Base-by-base conservation (phyloP, 2,113 vertebrate genomes). In the Bagarius yarrelli region DNA sequence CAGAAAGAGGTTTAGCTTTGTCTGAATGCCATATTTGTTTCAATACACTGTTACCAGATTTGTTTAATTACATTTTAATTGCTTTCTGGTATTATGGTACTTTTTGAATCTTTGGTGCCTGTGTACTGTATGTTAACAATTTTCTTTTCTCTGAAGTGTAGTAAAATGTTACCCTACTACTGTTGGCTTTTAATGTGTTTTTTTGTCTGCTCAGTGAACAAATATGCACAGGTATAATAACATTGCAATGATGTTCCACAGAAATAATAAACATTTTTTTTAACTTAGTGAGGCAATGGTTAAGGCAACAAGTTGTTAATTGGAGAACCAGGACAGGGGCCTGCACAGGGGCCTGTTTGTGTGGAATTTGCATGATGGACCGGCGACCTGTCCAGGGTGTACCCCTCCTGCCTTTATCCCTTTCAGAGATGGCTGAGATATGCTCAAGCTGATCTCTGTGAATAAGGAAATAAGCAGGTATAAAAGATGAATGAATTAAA, bases 251-350 rank as follows among this genome's bases (percentile, higher is more conserved):
- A 50, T 9, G 5, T 47, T 47, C 44, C 44, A 47, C 9, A 40
- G 3, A 40, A 40, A 40, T 40, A 40, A 34, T 57, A 79, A 80
- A 80, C 25, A 47, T 72, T 60, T 79, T 55, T n/a, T n/a, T n/a
- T n/a, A n/a, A n/a, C n/a, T n/a, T n/a, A n/a, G n/a, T n/a, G n/a
- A n/a, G n/a, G n/a, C n/a, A n/a, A n/a, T n/a, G n/a, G n/a, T n/a
- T n/a, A n/a, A n/a, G n/a, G n/a, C n/a, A n/a, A n/a, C n/a, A n/a
- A n/a, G n/a, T n/a, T n/a, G n/a, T n/a, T n/a, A n/a, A n/a, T n/a
- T n/a, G n/a, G n/a, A n/a, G n/a, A n/a, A n/a, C n/a, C n/a, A n/a
- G n/a, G n/a, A n/a, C n/a, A n/a, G n/a, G n/a, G n/a, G n/a, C n/a
- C n/a, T n/a, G n/a, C n/a, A n/a, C n/a, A n/a, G n/a, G 30, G 34